Percentiles rank a stretch among this genome's conserved stretches.
phyloP scores from a whole-genome alignment of 2,113 vertebrate genomes.

The Dendropsophus ebraccatus region DNA sequence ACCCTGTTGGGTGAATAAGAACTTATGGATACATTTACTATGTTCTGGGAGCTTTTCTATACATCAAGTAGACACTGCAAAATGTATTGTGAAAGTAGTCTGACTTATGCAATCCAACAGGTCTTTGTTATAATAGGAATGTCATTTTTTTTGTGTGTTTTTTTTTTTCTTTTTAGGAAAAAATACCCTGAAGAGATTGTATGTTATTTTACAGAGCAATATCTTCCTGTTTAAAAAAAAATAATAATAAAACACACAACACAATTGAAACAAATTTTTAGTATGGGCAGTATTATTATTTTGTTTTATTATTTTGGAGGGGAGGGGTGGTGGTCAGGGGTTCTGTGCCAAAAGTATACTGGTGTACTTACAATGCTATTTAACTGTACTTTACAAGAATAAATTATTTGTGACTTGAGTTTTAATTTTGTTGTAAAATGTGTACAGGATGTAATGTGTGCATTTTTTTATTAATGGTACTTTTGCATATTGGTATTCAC shows the following conservation, averaged over 20 bases:
- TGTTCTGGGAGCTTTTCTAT: too few species aligned
- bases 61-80: too few species aligned
- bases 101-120: too few species aligned
- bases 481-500: too few species aligned
- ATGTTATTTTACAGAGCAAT: constrained; percentile 63
- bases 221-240: constrained; percentile 60
- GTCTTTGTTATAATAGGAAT: constrained; percentile 14
- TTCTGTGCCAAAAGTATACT: constrained; percentile 79
- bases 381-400: constrained; percentile 92
- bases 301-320: constrained; percentile 58
- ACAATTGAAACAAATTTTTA: constrained; percentile 65
- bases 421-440: constrained; percentile 70
- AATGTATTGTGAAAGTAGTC: too few species aligned
- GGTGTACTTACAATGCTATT: constrained; percentile 88
- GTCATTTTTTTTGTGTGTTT: not conserved
- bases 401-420: constrained; percentile 90
- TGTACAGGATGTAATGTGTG: not conserved
- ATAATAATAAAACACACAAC: constrained; percentile 65
- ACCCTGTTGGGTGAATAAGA: too few species aligned
- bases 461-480: not conserved
- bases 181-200: constrained; percentile 4
- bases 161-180: not conserved
- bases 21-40: too few species aligned
- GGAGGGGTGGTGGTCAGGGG: too few species aligned
- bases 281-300: constrained; percentile 69